Base-by-base conservation (phyloP, 2,113 vertebrate genomes). In the Dicerorhinus sumatrensis region DNA sequence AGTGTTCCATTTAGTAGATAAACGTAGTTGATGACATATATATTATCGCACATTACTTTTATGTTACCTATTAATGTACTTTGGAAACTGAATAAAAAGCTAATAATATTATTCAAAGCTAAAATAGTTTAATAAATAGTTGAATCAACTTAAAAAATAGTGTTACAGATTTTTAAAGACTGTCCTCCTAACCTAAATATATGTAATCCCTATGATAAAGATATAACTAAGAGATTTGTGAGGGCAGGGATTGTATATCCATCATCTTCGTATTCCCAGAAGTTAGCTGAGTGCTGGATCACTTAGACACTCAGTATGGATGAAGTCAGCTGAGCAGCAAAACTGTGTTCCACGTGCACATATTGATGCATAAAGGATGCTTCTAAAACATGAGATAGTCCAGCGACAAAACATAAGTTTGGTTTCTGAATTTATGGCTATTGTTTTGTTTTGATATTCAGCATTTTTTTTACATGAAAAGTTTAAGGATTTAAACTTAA, bases 1-100 rank as follows among this genome's bases (percentile, higher is more conserved):
- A 98, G 99, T 73, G 10, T 31, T 62, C 21, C 4, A 42, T 58
- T 79, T 36, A 87, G 1, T 29, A 75, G 29, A 75, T 5, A 18
- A 80, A 58, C 33, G 2, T 60, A 56, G 48, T 75, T 62, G 56
- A 65, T 42, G 6, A 13, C 21, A 16, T 48, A 6, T 7, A 36
- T 67, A 42, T 85, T 73, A 46, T 62, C 20, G 29, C 20, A 75
- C 5, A 33, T 58, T n/a, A 17, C 8, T 67, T 84, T 65, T 67
- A 67, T 25, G 25, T 36, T 58, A 33, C 4, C 20, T 92, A 46
- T 31, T 72, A 39, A 56, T 65, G 6, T 72, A 48, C 12, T 76
- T 56, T 90, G 18, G 33, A 95, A 39, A 1, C 14, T 42, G 48
- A 94, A 5, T 62, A 58, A 33, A 70, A 89, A n/a, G 4, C 11